These are phyloP conservation scores for Actinemys pallida DNA, from an alignment of 2,113 vertebrate species.

Conservation along the genomic window DNA sequence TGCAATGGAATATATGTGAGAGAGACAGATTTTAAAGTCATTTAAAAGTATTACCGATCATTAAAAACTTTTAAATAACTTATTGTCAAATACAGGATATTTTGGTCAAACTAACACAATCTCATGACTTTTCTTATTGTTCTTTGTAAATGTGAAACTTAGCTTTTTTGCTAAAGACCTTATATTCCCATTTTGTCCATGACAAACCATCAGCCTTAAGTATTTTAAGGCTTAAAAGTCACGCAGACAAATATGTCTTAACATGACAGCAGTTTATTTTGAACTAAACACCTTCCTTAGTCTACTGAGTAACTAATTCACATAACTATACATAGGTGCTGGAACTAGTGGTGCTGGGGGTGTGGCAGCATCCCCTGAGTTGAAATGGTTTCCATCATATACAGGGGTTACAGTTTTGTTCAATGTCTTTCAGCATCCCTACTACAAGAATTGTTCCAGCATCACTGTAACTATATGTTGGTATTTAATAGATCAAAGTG, in stretches of 20 bases:
- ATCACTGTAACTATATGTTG: background rate
- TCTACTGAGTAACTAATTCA: background rate
- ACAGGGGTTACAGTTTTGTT: no score
- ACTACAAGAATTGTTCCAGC: no score
- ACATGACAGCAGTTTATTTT: background rate
- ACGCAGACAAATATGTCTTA: background rate
- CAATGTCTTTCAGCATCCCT: no score
- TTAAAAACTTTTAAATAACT: background rate
- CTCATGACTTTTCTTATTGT: background rate
- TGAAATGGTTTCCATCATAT: no score
- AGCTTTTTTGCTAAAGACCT: background rate
- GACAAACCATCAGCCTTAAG: background rate
- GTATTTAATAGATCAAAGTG: rapidly evolving
- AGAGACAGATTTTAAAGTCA: background rate
- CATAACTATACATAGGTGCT: no score
- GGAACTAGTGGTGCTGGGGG: no score
- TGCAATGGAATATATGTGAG: rapidly evolving
- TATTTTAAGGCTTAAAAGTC: background rate
- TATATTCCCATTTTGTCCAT: background rate
- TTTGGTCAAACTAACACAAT: background rate
- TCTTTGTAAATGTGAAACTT: background rate
- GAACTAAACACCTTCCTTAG: background rate
- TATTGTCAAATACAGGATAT: background rate
- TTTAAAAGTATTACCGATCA: background rate
- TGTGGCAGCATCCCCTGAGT: no score